Evolutionary conservation across 30 jellyfish, hydroid and myxozoan species (phyloP).

Genomic region (Chrysaora quinquecirrha): DNA sequence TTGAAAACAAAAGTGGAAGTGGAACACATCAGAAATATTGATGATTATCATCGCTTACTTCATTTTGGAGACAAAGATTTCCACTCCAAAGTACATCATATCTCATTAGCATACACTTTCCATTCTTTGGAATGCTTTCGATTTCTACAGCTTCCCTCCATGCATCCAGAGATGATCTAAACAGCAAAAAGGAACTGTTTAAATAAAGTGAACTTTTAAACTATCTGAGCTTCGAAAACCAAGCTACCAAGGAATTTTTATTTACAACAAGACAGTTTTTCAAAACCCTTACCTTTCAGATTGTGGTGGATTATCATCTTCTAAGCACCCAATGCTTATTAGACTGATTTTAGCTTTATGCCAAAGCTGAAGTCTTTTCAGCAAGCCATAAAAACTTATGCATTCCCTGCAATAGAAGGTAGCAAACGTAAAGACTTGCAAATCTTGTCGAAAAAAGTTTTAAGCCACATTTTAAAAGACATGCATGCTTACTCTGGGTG

Average conservation of each 20-base stretch:
- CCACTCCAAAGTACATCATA: conserved; percentile 54
- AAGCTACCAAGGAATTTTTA: no score
- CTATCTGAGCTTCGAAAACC: no score
- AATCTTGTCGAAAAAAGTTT: no score
- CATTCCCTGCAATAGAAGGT: conserved; percentile 17
- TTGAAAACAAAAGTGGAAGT: background rate
- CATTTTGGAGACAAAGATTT: conserved; percentile 5
- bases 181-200: background rate
- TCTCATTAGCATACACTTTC: conserved; percentile 19
- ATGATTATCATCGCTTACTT: conserved; percentile 5
- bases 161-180: conserved; percentile 1
- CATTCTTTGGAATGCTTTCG: conserved; percentile 11
- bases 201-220: no score
- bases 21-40: background rate
- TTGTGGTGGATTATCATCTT: no score
- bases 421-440: no score
- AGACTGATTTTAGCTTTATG: conserved; percentile 42
- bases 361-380: conserved; percentile 57
- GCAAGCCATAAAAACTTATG: conserved; percentile 39
- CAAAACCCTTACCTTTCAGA: no score
- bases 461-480: no score
- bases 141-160: conserved; percentile 44
- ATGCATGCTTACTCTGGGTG: conserved; percentile 45
- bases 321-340: background rate
- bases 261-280: no score